phyloP scores from a whole-genome alignment of 30 jellyfish, hydroid and myxozoan species.

The Cassiopea andromeda region DNA sequence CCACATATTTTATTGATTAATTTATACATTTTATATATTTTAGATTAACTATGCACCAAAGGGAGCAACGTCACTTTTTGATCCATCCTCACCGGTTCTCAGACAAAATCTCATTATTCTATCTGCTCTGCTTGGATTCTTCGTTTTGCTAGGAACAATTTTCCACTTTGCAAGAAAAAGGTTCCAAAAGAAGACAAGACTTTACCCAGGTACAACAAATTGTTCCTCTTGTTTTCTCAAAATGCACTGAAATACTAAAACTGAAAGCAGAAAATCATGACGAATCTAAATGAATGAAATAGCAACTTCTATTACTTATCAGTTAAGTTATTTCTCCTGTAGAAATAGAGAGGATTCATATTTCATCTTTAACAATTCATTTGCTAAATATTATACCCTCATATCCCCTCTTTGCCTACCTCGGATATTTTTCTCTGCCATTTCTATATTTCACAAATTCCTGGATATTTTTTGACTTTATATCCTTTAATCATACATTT shows the following conservation, averaged over 20 bases:
- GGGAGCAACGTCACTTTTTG: slow-evolving; percentile 35
- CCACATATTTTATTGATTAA: neutral
- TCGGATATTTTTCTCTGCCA: too few species aligned
- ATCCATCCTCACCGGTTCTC: slow-evolving; percentile 36
- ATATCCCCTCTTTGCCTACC: too few species aligned
- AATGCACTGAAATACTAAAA: too few species aligned
- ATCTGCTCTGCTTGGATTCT: neutral
- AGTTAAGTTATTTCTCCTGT: neutral
- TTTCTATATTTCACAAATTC: too few species aligned
- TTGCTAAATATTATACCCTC: too few species aligned
- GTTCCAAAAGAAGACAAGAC: neutral
- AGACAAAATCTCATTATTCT: neutral
- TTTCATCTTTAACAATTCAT: too few species aligned
- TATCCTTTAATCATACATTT: too few species aligned
- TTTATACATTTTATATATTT: neutral
- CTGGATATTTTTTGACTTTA: too few species aligned
- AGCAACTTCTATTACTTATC: too few species aligned
- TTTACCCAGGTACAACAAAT: slow-evolving; percentile 5
- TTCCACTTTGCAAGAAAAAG: neutral
- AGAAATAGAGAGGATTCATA: too few species aligned
- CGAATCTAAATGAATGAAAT: too few species aligned
- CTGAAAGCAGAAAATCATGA: too few species aligned
- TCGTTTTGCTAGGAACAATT: neutral
- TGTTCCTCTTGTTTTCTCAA: neutral
- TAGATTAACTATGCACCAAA: slow-evolving; percentile 18